Evolutionary conservation across 2,888 invertebrate genomes (phyloP), one percentile per base, ranked within the genome.

Genomic region (Adelognathus sp.): DNA sequence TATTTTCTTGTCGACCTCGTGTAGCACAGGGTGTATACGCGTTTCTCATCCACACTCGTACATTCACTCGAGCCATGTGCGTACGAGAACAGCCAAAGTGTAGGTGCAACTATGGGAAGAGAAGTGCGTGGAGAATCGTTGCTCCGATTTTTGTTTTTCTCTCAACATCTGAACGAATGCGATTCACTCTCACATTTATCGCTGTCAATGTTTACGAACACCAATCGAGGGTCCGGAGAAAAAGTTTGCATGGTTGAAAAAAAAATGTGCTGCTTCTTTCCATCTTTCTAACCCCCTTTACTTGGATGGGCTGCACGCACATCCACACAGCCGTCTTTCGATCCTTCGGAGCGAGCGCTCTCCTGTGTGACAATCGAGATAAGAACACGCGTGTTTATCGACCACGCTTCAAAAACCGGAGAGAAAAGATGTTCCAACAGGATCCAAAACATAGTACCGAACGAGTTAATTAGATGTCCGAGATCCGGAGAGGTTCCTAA

Each of bases 1-100:
- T 85, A 81, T 82, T 84, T 86, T 85, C 84, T 84, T 81, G 73
- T 79, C 50, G 63, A 61, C 64, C 46, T 64, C 44, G 9, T 60
- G 46, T 27, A 46, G 50, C 77, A 73, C 70, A 36, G 36, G 31
- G 29, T 54, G 33, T 18, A 50, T 14, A 27, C n/a, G 50, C 63
- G 6, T 27, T 5, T 61, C 7, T 31, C n/a, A n/a, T 39, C 36
- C 36, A n/a, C 29, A 18, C 16, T n/a, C n/a, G 36, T 66, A 36
- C 11, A 64, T 33, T 33, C 24, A 36, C 36, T n/a, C 52, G 52
- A 54, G 16, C 6, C n/a, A 50, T 50, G 18, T 27, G 11, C 27
- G 54, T 14, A 52, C n/a, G 41, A 56, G 27, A 18, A 58, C 9
- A 3, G 56, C 1, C n/a, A n/a, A 9, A 7, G 72, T 73, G 54